These are phyloP conservation scores for Xerus rutilus DNA, from an alignment of 2,797 vertebrate species.

Conservation along the genomic window DNA sequence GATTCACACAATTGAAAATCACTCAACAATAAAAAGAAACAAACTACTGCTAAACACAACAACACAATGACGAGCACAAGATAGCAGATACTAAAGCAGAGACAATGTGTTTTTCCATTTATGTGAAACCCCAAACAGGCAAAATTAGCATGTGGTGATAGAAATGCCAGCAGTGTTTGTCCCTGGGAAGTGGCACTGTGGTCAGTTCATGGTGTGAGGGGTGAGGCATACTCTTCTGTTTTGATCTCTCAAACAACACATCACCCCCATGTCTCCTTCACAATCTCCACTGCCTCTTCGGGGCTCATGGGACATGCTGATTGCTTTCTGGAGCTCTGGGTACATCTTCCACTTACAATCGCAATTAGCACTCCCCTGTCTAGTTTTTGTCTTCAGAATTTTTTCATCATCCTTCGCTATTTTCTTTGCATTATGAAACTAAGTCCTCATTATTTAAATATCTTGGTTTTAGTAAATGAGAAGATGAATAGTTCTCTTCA, in stretches of 20 bases:
- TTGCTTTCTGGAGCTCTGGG: not conserved
- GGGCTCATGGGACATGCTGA: rapidly evolving
- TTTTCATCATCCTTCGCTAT: not conserved
- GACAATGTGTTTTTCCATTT: not conserved
- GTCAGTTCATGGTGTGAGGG: not conserved
- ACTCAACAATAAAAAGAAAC: not conserved
- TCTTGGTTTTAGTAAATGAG: not conserved
- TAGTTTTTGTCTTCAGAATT: not conserved
- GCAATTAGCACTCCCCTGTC: not conserved
- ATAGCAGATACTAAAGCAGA: not conserved
- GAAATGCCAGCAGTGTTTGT: not conserved
- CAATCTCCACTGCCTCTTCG: not conserved
- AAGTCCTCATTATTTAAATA: not conserved
- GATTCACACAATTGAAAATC: not conserved
- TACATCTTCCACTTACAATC: too few relatives aligned
- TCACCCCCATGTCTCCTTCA: not conserved
- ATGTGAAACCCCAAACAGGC: not conserved
- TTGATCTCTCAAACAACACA: not conserved
- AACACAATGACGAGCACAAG: not conserved
- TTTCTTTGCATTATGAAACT: not conserved
- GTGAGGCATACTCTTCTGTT: not conserved
- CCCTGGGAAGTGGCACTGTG: not conserved
- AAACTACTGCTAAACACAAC: not conserved
- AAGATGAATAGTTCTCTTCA: conserved; percentile 27
- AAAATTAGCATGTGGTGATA: not conserved